Conservation (phyloP, 2,888 invertebrate species). For the Cylloceria caligata region DNA sequence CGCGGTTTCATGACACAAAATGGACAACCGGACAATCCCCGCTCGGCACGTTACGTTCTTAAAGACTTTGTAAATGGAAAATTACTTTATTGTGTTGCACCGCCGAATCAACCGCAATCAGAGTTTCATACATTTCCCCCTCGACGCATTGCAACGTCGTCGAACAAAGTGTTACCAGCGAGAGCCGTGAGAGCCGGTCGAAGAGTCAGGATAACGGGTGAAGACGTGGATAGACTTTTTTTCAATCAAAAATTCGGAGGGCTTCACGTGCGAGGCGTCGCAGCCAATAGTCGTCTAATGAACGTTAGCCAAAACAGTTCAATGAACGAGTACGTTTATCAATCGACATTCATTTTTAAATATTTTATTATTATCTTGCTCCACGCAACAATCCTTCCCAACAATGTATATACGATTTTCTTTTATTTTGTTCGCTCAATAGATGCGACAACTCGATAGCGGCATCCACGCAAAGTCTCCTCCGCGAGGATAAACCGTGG, state of each 20-base stretch:
- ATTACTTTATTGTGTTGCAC: slow-evolving; percentile 92
- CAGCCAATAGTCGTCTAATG: slow-evolving; percentile 44
- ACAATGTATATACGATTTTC: not conserved
- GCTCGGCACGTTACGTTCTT: slow-evolving; percentile 94
- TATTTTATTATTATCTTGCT: slow-evolving; percentile 14
- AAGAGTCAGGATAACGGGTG: slow-evolving; percentile 85
- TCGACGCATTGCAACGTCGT: slow-evolving; percentile 81
- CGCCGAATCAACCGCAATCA: slow-evolving; percentile 89
- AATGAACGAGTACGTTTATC: slow-evolving; percentile 35
- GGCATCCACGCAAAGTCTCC: slow-evolving; percentile 73
- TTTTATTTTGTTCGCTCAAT: slow-evolving; percentile 12
- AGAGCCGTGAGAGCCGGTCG: slow-evolving; percentile 86
- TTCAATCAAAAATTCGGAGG: slow-evolving; percentile 85
- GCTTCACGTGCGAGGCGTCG: slow-evolving; percentile 86
- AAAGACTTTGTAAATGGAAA: slow-evolving; percentile 97
- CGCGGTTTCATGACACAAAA: slow-evolving; percentile 98
- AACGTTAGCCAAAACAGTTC: slow-evolving; percentile 3
- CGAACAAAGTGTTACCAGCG: slow-evolving; percentile 85
- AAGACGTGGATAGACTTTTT: slow-evolving; percentile 88
- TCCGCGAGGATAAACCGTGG: slow-evolving; percentile 88
- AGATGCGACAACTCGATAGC: slow-evolving; percentile 63
- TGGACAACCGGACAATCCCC: slow-evolving; percentile 97
- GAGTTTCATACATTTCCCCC: slow-evolving; percentile 87
- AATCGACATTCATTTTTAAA: not conserved
- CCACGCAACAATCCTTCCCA: slow-evolving; percentile 13